Base-by-base conservation (phyloP, 2,113 vertebrate species). In the Trogon melanurus region DNA sequence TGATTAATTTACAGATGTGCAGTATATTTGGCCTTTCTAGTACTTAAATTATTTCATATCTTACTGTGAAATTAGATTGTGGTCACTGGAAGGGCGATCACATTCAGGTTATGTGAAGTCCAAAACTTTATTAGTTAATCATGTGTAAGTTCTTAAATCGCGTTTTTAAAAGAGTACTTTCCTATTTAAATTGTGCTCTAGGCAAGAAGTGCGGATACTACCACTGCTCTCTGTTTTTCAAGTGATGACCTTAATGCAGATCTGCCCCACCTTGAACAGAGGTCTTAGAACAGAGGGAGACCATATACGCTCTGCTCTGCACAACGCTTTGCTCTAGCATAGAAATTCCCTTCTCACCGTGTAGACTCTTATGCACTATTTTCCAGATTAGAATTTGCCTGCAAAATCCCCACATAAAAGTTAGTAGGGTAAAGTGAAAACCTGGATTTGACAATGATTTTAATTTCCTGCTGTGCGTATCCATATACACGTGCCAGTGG, bases 21-120 rank as follows among this genome's bases (percentile, higher is more conserved):
- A 74, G 62, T 89, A 48, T 94, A 74, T 84, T 92, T 93, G 67
- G 91, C 11, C 20, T 74, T 67, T 74, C 72, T 54, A 92, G 69
- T 93, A 95, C 79, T 51, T 1, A 70, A 80, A 86, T 92, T 93
- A 67, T 86, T 93, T 92, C 51, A 81, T 51, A 64, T 53, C 11
- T 93, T 81, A 67, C 38, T 45, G 38, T 86, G 16, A 89, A 91
- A 92, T 91, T 79, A 74, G 61, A 79, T 67, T 89, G 53, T 61
- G 53, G 27, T 91, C 61, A 73, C 65, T 89, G 57, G 38, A 84
- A 93, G 92, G 58, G 13, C 94, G 61, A 89, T 47, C 9, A 29
- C 23, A 8, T 53, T 79, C 54, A 76, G 47, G 30, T 85, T 89
- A 73, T 66, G 82, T 69, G 27, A 89, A 91, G 54, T 76, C 66